phyloP scores from a whole-genome alignment of 2,113 vertebrate species.

The Tupaia tana region DNA sequence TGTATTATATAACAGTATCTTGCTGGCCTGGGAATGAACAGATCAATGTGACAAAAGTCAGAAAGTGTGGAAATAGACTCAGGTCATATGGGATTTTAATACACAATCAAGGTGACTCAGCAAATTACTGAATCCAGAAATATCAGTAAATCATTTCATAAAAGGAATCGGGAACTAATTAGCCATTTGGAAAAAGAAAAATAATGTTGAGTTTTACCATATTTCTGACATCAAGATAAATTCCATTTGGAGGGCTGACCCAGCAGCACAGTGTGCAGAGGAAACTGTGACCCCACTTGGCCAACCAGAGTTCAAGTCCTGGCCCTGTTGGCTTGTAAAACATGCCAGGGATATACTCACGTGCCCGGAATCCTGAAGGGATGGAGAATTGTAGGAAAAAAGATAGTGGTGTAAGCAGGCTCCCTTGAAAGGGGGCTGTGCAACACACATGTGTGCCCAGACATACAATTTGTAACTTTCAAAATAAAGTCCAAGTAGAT shows the following conservation, averaged over 20 bases:
- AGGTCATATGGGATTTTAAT: conserved; percentile 11
- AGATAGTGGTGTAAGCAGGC: too few species aligned
- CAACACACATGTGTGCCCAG: too few species aligned
- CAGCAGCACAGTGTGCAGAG: too few species aligned
- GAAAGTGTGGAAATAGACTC: neutral
- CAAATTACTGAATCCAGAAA: neutral
- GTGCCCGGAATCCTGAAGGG: too few species aligned
- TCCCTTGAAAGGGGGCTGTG: too few species aligned
- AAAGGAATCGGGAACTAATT: neutral
- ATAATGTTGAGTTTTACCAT: neutral
- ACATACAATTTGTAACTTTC: too few species aligned
- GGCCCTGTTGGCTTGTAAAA: too few species aligned
- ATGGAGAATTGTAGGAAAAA: too few species aligned
- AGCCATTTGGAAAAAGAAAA: neutral
- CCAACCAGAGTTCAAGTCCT: too few species aligned
- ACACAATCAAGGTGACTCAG: neutral
- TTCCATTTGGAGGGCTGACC: neutral
- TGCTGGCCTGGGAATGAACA: neutral
- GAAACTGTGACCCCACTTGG: too few species aligned
- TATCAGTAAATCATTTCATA: neutral
- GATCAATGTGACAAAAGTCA: neutral
- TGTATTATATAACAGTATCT: neutral
- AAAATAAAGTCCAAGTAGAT: too few species aligned
- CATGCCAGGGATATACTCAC: too few species aligned
- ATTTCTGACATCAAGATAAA: neutral